phyloP scores from a whole-genome alignment of 2,888 invertebrate species.

The Cataglyphis cursor region DNA sequence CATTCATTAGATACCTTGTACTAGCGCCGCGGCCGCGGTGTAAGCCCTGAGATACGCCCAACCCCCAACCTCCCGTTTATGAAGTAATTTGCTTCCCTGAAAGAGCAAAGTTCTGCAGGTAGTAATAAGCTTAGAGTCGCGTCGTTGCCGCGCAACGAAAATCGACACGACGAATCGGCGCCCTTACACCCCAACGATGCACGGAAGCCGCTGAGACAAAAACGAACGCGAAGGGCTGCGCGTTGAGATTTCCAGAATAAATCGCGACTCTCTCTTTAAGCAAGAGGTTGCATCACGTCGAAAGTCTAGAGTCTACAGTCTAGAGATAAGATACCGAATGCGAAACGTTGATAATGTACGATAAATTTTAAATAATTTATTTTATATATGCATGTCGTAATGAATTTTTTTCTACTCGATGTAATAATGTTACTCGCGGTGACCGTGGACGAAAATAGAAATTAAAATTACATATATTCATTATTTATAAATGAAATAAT shows the following conservation, averaged over 20 bases:
- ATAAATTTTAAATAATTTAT: neutral
- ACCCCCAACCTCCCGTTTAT: conserved; percentile 69
- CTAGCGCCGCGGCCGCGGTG: conserved; percentile 61
- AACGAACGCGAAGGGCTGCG: neutral
- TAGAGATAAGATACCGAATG: neutral
- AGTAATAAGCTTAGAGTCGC: conserved; percentile 77
- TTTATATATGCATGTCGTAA: neutral
- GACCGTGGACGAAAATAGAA: neutral
- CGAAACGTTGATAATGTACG: neutral
- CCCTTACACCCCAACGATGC: conserved; percentile 8
- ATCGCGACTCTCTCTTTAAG: neutral
- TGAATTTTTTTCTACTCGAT: neutral
- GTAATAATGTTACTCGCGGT: too few species aligned
- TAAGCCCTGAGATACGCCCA: conserved; percentile 68
- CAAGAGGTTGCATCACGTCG: neutral
- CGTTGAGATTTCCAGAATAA: conserved; percentile 14
- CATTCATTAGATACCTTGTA: conserved; percentile 77
- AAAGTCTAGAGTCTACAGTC: neutral
- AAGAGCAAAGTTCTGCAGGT: conserved; percentile 74
- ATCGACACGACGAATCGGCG: conserved; percentile 63
- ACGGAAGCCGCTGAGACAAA: conserved; percentile 28
- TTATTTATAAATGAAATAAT: neutral
- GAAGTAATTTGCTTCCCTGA: conserved; percentile 77
- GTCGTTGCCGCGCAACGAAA: conserved; percentile 63
- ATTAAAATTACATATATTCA: neutral